These are phyloP conservation scores for Paraescarpia echinospica DNA, from an alignment of 1,140 invertebrate species.

Conservation along the genomic window DNA sequence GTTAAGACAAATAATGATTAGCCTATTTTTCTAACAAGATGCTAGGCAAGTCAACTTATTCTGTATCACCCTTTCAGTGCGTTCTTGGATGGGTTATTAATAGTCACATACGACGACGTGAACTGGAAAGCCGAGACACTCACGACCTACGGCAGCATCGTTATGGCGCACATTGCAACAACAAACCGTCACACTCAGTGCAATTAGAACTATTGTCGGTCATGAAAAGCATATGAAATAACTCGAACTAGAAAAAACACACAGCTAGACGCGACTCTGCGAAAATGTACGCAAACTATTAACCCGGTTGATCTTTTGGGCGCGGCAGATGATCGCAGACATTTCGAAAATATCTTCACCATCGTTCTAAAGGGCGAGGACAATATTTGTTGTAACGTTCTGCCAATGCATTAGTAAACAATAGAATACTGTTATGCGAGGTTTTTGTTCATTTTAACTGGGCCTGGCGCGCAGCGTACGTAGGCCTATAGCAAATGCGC, in stretches of 20 bases:
- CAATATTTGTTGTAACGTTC: not conserved
- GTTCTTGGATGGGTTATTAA: no score
- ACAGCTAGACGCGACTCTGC: not conserved
- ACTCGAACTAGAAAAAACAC: not conserved
- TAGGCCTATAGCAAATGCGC: no score
- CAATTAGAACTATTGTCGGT: not conserved
- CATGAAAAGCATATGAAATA: not conserved
- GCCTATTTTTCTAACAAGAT: not conserved
- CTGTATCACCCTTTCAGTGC: not conserved
- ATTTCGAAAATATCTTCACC: not conserved
- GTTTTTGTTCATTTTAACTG: not conserved
- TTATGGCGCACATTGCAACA: not conserved
- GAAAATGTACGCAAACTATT: not conserved
- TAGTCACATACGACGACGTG: not conserved
- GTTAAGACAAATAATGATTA: not conserved
- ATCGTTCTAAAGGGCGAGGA: not conserved
- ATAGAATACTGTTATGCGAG: not conserved
- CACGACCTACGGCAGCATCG: no score
- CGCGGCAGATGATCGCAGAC: not conserved
- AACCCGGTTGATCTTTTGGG: not conserved
- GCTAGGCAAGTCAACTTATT: not conserved
- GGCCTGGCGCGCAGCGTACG: no score
- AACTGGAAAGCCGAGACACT: not conserved
- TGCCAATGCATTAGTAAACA: not conserved
- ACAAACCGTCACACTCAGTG: not conserved